Base-by-base conservation (phyloP, 2,888 invertebrate species). In the Parnassius orleans region DNA sequence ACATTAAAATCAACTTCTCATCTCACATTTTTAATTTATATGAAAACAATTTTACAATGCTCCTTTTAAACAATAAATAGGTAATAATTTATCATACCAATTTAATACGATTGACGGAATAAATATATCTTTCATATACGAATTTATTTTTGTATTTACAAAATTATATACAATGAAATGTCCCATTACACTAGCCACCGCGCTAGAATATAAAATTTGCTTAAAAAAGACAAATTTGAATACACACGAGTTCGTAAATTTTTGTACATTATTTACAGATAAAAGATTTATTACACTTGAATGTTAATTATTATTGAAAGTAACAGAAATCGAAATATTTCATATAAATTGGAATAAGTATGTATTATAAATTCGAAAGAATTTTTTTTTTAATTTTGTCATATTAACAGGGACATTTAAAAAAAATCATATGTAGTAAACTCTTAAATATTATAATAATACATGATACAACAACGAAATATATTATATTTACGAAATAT, bases 11-110 rank as follows among this genome's bases (percentile, higher is more conserved):
- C 33, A 33, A 33, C 33, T 33, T 33, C 55, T 65, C 73, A 79
- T 80, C 69, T 66, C 75, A 80, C 72, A 74, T 78, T 81, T 84
- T 89, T 87, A 83, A 83, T 81, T 87, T 77, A 87, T 87, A 87
- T 86, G 86, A 90, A 90, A 90, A 90, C 86, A 86, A 84, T 83
- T 84, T 87, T 86, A 88, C 84, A 88, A 84, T 86, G 73, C 83
- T 81, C 73, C 73, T 83, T 86, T 86, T 78, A 87, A 90, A 87
- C 84, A 84, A 89, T 89, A 87, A 83, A 87, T 86, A 86, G 77
- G 74, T 80, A 81, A 71, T 77, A 78, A 80, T 78, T 78, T 83
- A 83, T 83, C 77, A 79, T 84, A 70, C 81, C 81, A 86, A 82
- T 84, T 80, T 77, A 82, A 78, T 80, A 83, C 73, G 85, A 84